Percentiles rank a stretch among this genome's conserved stretches.
These are phyloP conservation scores for Varanus salvator DNA, from an alignment of 2,113 vertebrate species.

Conservation along the genomic window DNA sequence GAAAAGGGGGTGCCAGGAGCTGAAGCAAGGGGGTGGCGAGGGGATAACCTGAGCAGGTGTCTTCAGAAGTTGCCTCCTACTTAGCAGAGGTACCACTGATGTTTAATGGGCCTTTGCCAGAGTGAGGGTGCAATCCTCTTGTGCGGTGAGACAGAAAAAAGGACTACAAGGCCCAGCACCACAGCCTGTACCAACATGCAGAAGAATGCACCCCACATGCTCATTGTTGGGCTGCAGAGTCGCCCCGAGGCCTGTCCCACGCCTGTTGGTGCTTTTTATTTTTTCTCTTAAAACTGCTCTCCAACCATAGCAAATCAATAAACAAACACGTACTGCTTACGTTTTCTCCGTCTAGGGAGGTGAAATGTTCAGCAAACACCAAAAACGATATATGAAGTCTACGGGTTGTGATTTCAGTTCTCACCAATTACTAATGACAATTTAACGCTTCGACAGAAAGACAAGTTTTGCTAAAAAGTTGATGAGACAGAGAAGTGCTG, in stretches of 20 bases:
- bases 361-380: neutral
- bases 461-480: neutral
- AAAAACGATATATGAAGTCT: neutral
- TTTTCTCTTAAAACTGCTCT: neutral
- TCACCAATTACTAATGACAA: neutral
- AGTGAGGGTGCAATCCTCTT: neutral
- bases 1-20: neutral
- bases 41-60: neutral
- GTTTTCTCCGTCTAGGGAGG: too few species aligned
- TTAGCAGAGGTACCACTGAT: neutral
- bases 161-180: too few species aligned
- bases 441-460: neutral
- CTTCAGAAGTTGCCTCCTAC: neutral
- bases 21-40: too few species aligned
- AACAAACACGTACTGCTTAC: neutral
- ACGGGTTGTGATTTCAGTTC: neutral
- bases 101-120: neutral
- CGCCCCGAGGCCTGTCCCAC: neutral
- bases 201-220: too few species aligned
- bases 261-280: neutral
- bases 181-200: too few species aligned
- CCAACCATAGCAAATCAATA: neutral
- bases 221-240: neutral
- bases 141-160: too few species aligned
- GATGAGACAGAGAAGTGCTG: neutral